Base-by-base conservation (phyloP, 2,113 vertebrate species). In the Cyprinodon tularosa region DNA sequence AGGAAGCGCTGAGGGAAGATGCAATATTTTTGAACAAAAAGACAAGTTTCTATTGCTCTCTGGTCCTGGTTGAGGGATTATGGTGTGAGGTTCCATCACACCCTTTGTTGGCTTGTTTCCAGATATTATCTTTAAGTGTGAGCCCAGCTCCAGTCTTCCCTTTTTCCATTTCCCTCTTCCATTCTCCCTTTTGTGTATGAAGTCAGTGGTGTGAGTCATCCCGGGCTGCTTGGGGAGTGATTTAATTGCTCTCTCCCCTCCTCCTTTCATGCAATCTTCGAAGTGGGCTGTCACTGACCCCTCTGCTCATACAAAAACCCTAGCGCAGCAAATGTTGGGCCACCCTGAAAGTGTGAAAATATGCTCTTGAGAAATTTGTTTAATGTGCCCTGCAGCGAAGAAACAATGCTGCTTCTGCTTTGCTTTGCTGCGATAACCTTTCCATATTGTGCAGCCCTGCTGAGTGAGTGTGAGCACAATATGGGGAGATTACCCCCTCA, bases 121-220 rank as follows among this genome's bases (percentile, higher is more conserved):
- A 84, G 84, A 89, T 84, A 85, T 85, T 87, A 90, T 90, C 90
- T 92, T 72, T 84, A 82, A 84, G 72, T 88, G 79, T 84, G 76
- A 85, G 78, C 76, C 77, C n/a, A 53, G 74, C n/a, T 37, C 68
- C 37, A 22, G 70, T 73, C 73, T 75, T 65, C 17, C 13, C 61
- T 72, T 74, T 81, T 17, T 78, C 71, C 75, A 47, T 75, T 61
- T 44, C 75, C 67, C 62, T 68, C 66, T 68, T 62, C 73, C 78
- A 73, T 68, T 68, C 84, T 80, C 77, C 81, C 71, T 76, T 74
- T 66, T 68, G 76, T 50, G 63, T 85, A 83, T 83, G 68, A 87
- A 88, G 83, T 82, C 77, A 78, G 82, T 82, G 82, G 76, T 81
- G 83, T 91, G 89, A 92, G 82, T 91, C 92, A 92, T 89, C 76